Evolutionary conservation across 2,113 vertebrate genomes (phyloP).

Genomic region (Felis chaus): DNA sequence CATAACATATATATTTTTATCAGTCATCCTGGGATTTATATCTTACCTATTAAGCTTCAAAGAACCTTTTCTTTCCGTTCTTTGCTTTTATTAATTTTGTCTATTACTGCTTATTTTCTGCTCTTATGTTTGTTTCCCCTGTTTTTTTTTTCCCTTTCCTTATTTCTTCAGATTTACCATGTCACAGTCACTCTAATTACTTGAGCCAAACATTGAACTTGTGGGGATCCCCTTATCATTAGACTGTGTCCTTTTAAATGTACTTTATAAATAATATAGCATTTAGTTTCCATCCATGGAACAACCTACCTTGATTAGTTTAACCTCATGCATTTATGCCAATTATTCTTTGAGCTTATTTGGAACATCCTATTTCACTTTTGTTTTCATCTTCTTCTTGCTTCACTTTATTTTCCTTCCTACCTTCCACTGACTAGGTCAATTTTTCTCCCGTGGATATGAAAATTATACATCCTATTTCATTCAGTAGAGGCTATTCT

Average conservation of each 20-base stretch:
- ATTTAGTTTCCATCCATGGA: background rate
- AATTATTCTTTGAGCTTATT: background rate
- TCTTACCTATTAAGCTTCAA: background rate
- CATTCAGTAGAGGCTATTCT: background rate
- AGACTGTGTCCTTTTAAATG: background rate
- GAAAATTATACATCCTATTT: background rate
- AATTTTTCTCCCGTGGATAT: background rate
- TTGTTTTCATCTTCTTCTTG: background rate
- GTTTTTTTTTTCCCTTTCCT: background rate
- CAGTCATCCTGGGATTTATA: background rate
- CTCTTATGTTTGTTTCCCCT: background rate
- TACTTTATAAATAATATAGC: background rate
- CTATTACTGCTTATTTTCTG: background rate
- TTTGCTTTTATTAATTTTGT: background rate
- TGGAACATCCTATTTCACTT: background rate
- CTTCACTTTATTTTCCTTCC: background rate
- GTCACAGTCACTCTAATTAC: background rate
- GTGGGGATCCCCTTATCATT: background rate
- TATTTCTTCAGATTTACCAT: background rate
- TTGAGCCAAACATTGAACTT: background rate
- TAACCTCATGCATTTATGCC: background rate
- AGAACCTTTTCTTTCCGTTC: background rate
- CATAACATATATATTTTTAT: background rate
- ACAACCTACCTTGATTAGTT: background rate
- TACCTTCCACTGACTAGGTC: background rate